phyloP scores from a whole-genome alignment of 1,140 invertebrate species.

The Plutomurus gul region DNA sequence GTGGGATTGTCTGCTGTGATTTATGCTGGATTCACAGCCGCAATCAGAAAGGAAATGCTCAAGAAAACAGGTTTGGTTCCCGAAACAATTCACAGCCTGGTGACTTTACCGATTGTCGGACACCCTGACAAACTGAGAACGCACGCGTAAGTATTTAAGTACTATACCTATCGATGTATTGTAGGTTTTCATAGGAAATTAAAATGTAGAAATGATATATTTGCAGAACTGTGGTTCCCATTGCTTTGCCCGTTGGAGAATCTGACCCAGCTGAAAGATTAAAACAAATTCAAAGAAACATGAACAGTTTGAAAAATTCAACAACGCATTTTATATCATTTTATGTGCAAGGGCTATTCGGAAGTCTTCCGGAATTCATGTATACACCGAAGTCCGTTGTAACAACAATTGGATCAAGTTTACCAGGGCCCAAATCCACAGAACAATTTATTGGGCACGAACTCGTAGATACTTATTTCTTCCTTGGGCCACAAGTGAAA shows the following conservation, averaged over 20 bases:
- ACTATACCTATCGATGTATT: not conserved
- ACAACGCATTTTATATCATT: not conserved
- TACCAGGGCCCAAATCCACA: not conserved
- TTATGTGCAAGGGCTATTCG: not conserved
- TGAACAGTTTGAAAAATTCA: no score
- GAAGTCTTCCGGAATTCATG: not conserved
- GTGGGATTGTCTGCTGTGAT: slow-evolving; percentile 35
- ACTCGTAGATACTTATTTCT: not conserved
- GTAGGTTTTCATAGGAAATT: no score
- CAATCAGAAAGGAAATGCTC: slow-evolving; percentile 42
- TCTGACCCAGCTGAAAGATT: slow-evolving; percentile 6
- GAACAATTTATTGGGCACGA: not conserved
- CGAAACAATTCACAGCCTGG: slow-evolving; percentile 23
- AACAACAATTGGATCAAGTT: not conserved
- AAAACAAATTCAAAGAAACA: not conserved
- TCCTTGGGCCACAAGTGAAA: not conserved
- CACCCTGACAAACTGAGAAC: slow-evolving; percentile 9
- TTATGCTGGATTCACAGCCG: slow-evolving; percentile 36
- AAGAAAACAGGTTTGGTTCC: slow-evolving; percentile 40
- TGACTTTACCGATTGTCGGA: slow-evolving; percentile 36
- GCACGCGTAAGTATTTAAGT: not conserved
- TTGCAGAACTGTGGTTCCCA: not conserved
- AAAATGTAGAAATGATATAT: not conserved
- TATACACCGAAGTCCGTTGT: no score
- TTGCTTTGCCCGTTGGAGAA: slow-evolving; percentile 37